These are phyloP conservation scores for Carassius auratus DNA, from an alignment of 2,113 vertebrate genomes.

Conservation along the genomic window DNA sequence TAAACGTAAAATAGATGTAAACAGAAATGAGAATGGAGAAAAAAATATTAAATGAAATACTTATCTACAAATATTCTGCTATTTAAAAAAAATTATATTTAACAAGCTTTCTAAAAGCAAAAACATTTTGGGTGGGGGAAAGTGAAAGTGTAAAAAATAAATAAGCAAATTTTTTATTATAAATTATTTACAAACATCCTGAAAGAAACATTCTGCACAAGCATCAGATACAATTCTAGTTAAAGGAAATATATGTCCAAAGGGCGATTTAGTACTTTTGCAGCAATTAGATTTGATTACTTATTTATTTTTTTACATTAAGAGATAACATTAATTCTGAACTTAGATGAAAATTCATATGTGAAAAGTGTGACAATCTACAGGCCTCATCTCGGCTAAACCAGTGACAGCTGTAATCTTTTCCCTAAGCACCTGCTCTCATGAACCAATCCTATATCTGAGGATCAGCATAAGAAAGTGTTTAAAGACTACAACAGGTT, in stretches of 20 bases:
- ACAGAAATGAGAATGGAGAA: too few species aligned
- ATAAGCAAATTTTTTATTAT: background rate
- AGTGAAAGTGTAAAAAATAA: background rate
- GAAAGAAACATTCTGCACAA: background rate
- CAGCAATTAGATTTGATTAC: too few species aligned
- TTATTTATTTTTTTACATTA: background rate
- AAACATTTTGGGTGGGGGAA: too few species aligned
- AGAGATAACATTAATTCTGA: conserved; percentile 6
- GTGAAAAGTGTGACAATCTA: conserved; percentile 5
- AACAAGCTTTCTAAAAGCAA: too few species aligned
- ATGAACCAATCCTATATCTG: conserved; percentile 4
- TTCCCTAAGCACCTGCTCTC: background rate
- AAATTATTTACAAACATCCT: too few species aligned
- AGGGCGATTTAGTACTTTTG: background rate
- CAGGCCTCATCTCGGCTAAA: conserved; percentile 38
- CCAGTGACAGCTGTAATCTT: background rate
- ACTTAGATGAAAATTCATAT: background rate
- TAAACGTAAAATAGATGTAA: too few species aligned
- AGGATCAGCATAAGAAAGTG: conserved; percentile 49
- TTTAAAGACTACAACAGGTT: conserved; percentile 56
- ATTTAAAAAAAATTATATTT: too few species aligned
- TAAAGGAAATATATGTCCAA: background rate
- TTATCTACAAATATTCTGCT: too few species aligned
- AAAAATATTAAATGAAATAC: too few species aligned
- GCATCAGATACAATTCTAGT: background rate